Evolutionary conservation across 2,797 vertebrate species (phyloP), one percentile per base, ranked within the genome.

Genomic region (Manis javanica): DNA sequence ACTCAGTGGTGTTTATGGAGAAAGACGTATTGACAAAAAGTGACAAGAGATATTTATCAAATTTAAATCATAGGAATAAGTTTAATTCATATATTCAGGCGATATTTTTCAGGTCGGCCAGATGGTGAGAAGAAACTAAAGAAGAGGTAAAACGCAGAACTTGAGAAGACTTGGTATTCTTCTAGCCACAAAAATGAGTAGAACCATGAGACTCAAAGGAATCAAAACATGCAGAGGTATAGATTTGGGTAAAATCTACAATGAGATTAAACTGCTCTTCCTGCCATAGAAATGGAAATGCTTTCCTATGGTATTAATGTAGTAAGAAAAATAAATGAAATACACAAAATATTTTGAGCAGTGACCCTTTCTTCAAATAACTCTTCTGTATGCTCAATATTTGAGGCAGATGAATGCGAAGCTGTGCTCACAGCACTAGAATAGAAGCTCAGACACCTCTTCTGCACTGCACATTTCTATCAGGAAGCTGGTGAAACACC

Each of bases 401-500:
- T 51, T 66, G 24, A 24, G 24, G 16, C 10, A 31, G 10, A 61
- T 14, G 31, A 64, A 55, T 15, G 31, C 10, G 2, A 53, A 71
- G 51, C 7, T 74, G 39, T 4, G 37, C 29, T 86, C 11, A 5
- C 21, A 55, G 29, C 87, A 6, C 2, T 4, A 1, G 2, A 61
- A 29, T 0, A 49, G 19, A n/a, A 61, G 26, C 10, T 46, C 26
- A 29, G 63, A 49, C 5, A 26, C 1, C 8, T 7, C 49, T 64
- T 29, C 34, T 4, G 11, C 13, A 61, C 2, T 39, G 15, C 5
- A 12, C 42, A 37, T 63, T 68, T 16, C 13, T 16, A 1, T 34
- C 2, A 1, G 1, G 7, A 9, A 51, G 37, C 18, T 37, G 14
- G 11, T 21, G 0, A 66, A 49, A 78, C 2, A 64, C 26, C 9